These are phyloP conservation scores for Macrosoma leucophasiata DNA, from an alignment of 2,888 invertebrate genomes.

Conservation along the genomic window DNA sequence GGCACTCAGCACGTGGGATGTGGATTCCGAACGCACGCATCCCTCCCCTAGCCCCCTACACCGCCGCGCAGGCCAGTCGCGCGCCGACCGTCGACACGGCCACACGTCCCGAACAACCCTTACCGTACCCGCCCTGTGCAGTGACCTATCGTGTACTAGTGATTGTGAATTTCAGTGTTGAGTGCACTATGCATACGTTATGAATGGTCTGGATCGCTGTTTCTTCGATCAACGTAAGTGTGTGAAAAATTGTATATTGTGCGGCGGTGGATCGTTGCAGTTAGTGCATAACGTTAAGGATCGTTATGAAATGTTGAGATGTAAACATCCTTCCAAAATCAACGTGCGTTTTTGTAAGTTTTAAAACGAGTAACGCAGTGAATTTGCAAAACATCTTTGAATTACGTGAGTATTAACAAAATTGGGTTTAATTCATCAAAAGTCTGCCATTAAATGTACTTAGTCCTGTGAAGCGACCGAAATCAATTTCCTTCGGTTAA, in stretches of 20 bases:
- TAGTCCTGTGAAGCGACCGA: no score
- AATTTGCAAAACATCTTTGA: no score
- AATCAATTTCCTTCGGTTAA: no score
- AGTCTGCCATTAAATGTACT: no score
- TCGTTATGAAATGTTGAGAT: no score
- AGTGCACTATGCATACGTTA: constrained; percentile 73
- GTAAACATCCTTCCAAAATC: no score
- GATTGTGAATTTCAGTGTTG: constrained; percentile 62
- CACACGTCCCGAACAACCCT: constrained; percentile 36
- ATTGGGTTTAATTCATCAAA: no score
- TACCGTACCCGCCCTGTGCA: constrained; percentile 54
- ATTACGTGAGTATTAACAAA: no score
- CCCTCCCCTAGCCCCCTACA: constrained; percentile 40
- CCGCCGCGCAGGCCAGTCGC: constrained; percentile 44
- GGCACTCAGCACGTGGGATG: constrained; percentile 69
- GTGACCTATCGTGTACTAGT: constrained; percentile 56
- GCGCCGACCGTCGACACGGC: constrained; percentile 67
- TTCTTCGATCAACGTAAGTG: constrained; percentile 76
- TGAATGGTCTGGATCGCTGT: constrained; percentile 75
- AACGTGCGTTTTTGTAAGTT: no score
- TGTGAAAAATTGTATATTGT: constrained; percentile 65
- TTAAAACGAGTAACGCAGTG: no score
- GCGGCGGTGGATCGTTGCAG: no score
- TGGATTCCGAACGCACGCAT: constrained; percentile 75
- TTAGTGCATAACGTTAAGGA: no score